Conservation (phyloP, 2,113 vertebrate genomes). For the Arizona elegans region DNA sequence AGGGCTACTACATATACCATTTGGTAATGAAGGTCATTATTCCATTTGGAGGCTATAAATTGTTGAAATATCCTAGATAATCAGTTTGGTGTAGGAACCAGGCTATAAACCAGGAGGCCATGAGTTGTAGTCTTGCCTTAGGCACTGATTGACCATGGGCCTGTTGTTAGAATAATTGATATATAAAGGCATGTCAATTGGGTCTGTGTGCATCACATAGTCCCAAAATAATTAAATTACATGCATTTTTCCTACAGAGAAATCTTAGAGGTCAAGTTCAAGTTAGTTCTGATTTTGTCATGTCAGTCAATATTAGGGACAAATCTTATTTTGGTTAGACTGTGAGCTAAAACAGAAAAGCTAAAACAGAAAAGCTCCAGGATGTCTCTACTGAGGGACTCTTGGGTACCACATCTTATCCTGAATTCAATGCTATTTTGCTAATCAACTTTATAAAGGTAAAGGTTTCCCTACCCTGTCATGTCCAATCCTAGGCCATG, state of each 20-base stretch:
- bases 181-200: background rate
- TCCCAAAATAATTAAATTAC: background rate
- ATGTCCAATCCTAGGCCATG: too few relatives aligned
- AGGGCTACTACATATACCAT: background rate
- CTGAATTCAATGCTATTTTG: too few relatives aligned
- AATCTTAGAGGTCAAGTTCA: background rate
- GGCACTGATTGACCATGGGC: background rate
- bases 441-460: too few relatives aligned
- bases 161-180: background rate
- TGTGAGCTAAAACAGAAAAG: background rate
- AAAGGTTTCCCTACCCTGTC: too few relatives aligned
- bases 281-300: background rate
- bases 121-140: background rate
- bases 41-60: background rate
- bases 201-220: background rate
- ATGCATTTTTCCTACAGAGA: background rate
- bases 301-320: background rate
- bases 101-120: background rate
- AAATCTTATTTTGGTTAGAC: background rate
- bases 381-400: background rate
- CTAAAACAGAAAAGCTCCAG: background rate
- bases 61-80: background rate
- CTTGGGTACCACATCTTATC: background rate
- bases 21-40: background rate
- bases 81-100: background rate